Percentiles rank a stretch among this genome's conserved stretches.
phyloP scores from a whole-genome alignment of 2,888 invertebrate genomes.

The Gnatocerus cornutus region DNA sequence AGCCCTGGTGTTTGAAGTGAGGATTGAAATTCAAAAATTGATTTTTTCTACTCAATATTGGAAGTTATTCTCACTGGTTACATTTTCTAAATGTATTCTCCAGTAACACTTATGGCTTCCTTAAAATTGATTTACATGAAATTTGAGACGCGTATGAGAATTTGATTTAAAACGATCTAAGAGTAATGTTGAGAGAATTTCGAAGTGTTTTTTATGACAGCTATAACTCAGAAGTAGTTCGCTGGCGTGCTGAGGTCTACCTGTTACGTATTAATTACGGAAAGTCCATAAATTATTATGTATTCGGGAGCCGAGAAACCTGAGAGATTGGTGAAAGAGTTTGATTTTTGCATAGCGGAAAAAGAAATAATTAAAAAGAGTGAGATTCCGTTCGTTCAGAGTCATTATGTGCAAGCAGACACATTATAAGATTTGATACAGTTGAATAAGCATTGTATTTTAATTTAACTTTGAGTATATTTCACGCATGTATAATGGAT shows the following conservation, averaged over 20 bases:
- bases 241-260: not conserved
- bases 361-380: too few relatives aligned
- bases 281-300: not conserved
- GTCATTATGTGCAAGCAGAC: not conserved
- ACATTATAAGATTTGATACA: constrained; percentile 5
- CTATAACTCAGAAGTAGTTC: constrained; percentile 5
- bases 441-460: constrained; percentile 29
- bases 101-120: constrained; percentile 21
- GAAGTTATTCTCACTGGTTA: constrained; percentile 11
- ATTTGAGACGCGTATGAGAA: constrained; percentile 20
- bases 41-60: not conserved
- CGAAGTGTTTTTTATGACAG: constrained; percentile 8
- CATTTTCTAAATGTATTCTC: constrained; percentile 16
- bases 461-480: constrained; percentile 25
- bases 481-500: constrained; percentile 34
- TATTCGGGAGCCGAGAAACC: too few relatives aligned
- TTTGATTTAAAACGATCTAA: constrained; percentile 25
- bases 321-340: too few relatives aligned
- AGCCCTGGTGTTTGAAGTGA: too few relatives aligned
- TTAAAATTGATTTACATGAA: constrained; percentile 33
- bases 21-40: too few relatives aligned
- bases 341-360: too few relatives aligned
- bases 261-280: constrained; percentile 4
- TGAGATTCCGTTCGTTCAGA: too few relatives aligned
- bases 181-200: constrained; percentile 15